Percentiles rank a stretch among this genome's conserved stretches.
Conservation (phyloP, 2,797 vertebrate genomes). For the Poecile montanus region DNA sequence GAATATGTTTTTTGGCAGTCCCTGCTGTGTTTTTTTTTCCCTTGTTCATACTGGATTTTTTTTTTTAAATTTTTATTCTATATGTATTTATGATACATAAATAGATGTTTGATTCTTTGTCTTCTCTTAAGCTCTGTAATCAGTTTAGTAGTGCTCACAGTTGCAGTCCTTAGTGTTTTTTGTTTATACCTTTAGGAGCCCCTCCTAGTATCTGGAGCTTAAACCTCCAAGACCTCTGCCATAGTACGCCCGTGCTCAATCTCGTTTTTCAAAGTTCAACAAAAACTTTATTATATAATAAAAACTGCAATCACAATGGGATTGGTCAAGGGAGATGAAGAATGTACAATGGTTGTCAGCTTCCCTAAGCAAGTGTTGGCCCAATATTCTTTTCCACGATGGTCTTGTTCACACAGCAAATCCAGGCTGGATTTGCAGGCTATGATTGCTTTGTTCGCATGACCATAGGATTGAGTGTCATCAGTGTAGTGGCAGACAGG, state of each 20-base stretch:
- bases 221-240: background rate
- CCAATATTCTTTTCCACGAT: background rate
- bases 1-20: background rate
- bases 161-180: background rate
- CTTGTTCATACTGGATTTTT: background rate
- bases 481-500: background rate
- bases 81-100: background rate
- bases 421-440: background rate
- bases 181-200: background rate
- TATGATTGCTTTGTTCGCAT: background rate
- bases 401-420: background rate
- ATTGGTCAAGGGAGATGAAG: background rate
- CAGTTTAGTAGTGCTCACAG: background rate
- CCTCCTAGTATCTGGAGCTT: background rate
- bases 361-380: background rate
- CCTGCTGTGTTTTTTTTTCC: background rate
- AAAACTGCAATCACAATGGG: background rate
- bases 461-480: background rate
- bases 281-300: background rate
- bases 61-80: background rate
- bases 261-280: background rate
- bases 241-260: rapidly evolving
- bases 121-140: background rate
- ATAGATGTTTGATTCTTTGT: background rate
- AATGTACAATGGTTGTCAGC: background rate